Conservation (phyloP, 2,888 invertebrate species). For the Cryptocephalus moraei region DNA sequence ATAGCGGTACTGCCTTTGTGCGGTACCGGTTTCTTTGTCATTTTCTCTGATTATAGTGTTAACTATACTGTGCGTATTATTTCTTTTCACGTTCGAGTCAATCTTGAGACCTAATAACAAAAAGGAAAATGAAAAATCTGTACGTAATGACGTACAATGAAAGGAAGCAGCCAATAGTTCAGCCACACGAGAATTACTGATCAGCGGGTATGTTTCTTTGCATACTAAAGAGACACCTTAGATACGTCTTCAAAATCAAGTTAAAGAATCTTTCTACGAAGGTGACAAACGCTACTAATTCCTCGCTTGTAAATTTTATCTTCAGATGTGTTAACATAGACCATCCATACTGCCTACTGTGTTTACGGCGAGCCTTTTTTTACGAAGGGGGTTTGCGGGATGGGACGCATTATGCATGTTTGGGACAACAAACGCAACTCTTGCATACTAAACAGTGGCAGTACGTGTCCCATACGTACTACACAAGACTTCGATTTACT, state of each 20-base stretch:
- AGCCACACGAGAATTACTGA: too few species aligned
- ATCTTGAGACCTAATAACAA: slow-evolving; percentile 14
- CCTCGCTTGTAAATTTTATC: slow-evolving; percentile 16
- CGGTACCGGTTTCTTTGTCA: slow-evolving; percentile 21
- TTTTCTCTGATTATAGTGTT: slow-evolving; percentile 24
- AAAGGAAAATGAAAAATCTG: slow-evolving; percentile 1
- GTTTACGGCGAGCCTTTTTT: slow-evolving; percentile 12
- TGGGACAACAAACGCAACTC: slow-evolving; percentile 23
- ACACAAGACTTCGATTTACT: background rate
- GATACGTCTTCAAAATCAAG: too few species aligned
- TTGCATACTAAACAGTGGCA: slow-evolving; percentile 30
- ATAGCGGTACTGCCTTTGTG: slow-evolving; percentile 3
- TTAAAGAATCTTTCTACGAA: slow-evolving; percentile 2
- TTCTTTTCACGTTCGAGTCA: slow-evolving; percentile 21
- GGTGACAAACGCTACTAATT: slow-evolving; percentile 16
- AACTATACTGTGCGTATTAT: slow-evolving; percentile 22
- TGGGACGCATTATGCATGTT: slow-evolving; percentile 23
- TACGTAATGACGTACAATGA: too few species aligned
- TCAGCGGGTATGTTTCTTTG: too few species aligned
- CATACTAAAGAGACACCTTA: too few species aligned
- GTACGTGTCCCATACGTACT: slow-evolving; percentile 27
- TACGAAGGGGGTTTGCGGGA: slow-evolving; percentile 15
- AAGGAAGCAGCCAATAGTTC: too few species aligned
- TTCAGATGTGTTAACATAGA: slow-evolving; percentile 27
- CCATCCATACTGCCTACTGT: slow-evolving; percentile 22